Conservation (phyloP, 2,888 invertebrate genomes). For the Agrochola lota region DNA sequence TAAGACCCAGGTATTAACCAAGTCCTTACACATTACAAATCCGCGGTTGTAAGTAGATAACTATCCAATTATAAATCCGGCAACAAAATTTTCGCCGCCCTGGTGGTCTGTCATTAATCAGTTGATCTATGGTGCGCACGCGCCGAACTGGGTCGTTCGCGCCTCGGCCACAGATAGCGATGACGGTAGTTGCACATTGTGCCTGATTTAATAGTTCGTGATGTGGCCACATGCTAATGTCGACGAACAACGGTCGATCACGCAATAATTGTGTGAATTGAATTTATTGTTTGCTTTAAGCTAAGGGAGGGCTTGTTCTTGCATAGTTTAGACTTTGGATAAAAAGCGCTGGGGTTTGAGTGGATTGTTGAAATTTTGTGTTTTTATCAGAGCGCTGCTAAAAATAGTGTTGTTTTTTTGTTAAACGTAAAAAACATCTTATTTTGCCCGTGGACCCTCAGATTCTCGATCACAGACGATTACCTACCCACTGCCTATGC, state of each 20-base stretch:
- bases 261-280: slow-evolving; percentile 54
- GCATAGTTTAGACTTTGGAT: slow-evolving; percentile 5
- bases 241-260: slow-evolving; percentile 60
- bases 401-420: no score
- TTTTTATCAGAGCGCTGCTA: background rate
- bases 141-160: slow-evolving; percentile 78
- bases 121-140: slow-evolving; percentile 77
- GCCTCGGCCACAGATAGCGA: slow-evolving; percentile 68
- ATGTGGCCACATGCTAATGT: slow-evolving; percentile 70
- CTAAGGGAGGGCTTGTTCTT: slow-evolving; percentile 28
- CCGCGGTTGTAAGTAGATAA: background rate
- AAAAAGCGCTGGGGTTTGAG: background rate
- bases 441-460: background rate
- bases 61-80: slow-evolving; percentile 47
- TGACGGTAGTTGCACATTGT: slow-evolving; percentile 73
- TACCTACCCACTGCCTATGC: background rate
- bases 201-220: slow-evolving; percentile 75
- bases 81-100: slow-evolving; percentile 47
- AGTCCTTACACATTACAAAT: background rate
- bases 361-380: background rate
- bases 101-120: slow-evolving; percentile 68
- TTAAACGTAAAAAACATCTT: background rate
- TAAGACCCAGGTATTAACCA: background rate
- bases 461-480: background rate
- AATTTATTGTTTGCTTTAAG: slow-evolving; percentile 58